Conservation (phyloP, 2,797 vertebrate species). For the Pseudochromis fuscus region DNA sequence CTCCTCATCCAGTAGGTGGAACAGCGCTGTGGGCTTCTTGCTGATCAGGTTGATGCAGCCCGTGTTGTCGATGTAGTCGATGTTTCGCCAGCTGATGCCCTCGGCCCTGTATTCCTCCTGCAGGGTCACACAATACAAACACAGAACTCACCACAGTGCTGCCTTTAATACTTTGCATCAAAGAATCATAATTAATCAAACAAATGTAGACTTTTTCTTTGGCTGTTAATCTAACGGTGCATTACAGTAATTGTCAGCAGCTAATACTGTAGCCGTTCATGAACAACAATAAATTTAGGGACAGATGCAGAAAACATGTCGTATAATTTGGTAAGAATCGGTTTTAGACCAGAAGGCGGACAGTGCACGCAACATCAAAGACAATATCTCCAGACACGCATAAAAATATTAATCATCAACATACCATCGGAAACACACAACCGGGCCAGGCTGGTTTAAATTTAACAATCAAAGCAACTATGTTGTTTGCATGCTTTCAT, state of each 20-base stretch:
- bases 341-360: not conserved
- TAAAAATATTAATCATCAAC: slow-evolving; percentile 10
- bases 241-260: no score
- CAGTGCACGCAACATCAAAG: not conserved
- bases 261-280: no score
- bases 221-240: no score
- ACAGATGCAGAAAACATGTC: not conserved
- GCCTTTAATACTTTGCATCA: not conserved
- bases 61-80: slow-evolving; percentile 97
- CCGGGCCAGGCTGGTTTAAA: not conserved
- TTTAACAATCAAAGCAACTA: slow-evolving; percentile 45
- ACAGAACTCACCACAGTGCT: not conserved
- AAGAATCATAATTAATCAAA: not conserved
- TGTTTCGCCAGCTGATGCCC: slow-evolving; percentile 97
- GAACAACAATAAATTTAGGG: no score
- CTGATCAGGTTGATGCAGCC: slow-evolving; percentile 98
- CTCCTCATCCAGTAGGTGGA: slow-evolving; percentile 98
- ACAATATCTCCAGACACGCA: not conserved
- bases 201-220: not conserved
- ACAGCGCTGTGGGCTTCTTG: slow-evolving; percentile 96
- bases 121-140: slow-evolving; percentile 27
- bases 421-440: slow-evolving; percentile 14
- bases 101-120: slow-evolving; percentile 96
- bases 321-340: not conserved
- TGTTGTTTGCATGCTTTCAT: slow-evolving; percentile 35